Base-by-base conservation (phyloP, 2,888 invertebrate species). In the Dendrolimus houi region DNA sequence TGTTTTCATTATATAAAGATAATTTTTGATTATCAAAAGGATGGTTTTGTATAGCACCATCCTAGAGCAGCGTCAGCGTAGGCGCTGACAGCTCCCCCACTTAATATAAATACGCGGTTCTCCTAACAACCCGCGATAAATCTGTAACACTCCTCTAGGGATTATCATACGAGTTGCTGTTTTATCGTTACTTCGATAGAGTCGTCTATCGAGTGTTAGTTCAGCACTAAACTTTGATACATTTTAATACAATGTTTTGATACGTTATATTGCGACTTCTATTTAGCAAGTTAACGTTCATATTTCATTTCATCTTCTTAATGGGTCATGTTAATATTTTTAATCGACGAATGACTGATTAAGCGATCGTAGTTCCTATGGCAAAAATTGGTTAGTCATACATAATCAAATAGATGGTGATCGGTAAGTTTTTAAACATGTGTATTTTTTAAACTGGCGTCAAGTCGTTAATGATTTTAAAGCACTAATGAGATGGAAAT, bases 21-120 rank as follows among this genome's bases (percentile, higher is more conserved):
- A 47, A 8, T 58, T 55, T 60, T 55, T 62, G 59, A 58, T 63
- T 60, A 52, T 54, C 41, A 61, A 60, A 59, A 66, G 65, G 63
- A 68, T 74, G 63, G 64, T 83, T 71, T 85, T 84, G 89, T 79
- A 88, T 89, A 78, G 70, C 77, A 70, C 87, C 85, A 66, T 88
- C 87, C 89, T 81, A 64, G 66, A 66, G 64, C 72, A 71, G 80
- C 82, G 78, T 82, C 83, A 75, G 87, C 85, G 88, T 88, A 85
- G 86, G 87, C 80, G 89, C 83, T 83, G 87, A 89, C 87, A 87
- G 87, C 83, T 85, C 71, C 81, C 77, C 87, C 85, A 88, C 89
- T 87, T 87, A 86, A 88, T 89, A 90, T 89, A 89, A 87, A 90
- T 87, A 87, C 83, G 80, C 79, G 78, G 82, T 77, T 76, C 83